Evolutionary conservation across 2,888 invertebrate species (phyloP).

Genomic region (Homarus gammarus): DNA sequence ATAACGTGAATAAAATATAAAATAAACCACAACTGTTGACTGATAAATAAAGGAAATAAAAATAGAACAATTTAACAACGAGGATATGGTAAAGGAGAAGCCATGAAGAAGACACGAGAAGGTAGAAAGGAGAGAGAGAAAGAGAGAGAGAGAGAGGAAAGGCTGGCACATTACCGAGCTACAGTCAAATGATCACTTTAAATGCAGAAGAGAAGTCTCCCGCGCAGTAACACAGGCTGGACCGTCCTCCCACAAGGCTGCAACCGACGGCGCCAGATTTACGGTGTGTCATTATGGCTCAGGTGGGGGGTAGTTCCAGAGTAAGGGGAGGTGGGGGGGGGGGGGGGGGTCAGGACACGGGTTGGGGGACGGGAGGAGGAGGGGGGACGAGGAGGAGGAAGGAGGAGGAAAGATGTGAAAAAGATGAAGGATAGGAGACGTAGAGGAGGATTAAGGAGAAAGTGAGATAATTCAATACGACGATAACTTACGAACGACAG

Average conservation of each 20-base stretch:
- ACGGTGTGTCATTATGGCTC: neutral
- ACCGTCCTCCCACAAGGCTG: constrained; percentile 11
- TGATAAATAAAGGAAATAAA: too few relatives aligned
- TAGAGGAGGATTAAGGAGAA: neutral
- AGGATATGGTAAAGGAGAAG: too few relatives aligned
- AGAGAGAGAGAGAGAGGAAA: neutral
- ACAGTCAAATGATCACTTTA: constrained; percentile 48
- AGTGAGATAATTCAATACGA: neutral
- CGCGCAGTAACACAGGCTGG: constrained; percentile 12
- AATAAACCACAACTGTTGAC: too few relatives aligned
- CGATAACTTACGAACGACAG: too few relatives aligned
- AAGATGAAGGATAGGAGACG: neutral
- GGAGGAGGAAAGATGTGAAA: neutral
- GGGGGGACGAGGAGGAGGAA: neutral
- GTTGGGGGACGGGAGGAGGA: neutral
- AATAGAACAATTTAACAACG: too few relatives aligned
- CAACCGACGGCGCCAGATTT: neutral
- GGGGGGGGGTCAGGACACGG: neutral
- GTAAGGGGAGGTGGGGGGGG: neutral
- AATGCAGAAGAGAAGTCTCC: constrained; percentile 40
- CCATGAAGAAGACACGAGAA: too few relatives aligned
- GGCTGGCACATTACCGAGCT: neutral
- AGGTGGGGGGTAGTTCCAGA: too few relatives aligned
- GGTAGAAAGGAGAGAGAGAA: neutral
- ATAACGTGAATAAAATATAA: too few relatives aligned